Evolutionary conservation across 2,888 invertebrate genomes (phyloP).

Genomic region (Physocephala rufipes): DNA sequence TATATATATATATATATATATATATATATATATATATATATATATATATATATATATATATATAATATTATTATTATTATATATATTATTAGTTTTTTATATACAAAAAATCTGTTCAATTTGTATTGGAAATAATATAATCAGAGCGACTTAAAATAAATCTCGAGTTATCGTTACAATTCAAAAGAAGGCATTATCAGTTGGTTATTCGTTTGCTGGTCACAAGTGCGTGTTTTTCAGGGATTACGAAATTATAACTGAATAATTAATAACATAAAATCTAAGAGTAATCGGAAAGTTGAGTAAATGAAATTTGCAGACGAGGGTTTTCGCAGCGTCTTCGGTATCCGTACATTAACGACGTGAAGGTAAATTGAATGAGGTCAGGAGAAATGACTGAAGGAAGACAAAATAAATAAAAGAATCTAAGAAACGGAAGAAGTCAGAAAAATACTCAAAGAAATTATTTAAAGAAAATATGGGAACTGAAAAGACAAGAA

Average conservation of each 20-base stretch:
- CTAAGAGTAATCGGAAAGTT: neutral
- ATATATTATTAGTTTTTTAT: constrained; percentile 46
- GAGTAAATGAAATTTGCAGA: too few relatives aligned
- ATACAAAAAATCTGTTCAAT: constrained; percentile 54
- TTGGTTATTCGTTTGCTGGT: constrained; percentile 35
- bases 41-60: too few relatives aligned
- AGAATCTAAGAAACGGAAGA: too few relatives aligned
- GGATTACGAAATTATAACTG: constrained; percentile 5
- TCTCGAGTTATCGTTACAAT: constrained; percentile 35
- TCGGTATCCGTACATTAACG: too few relatives aligned
- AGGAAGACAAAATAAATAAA: too few relatives aligned
- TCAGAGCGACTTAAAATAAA: constrained; percentile 10
- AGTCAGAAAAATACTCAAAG: too few relatives aligned
- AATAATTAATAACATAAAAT: constrained; percentile 34
- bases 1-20: constrained; percentile 34
- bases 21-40: constrained; percentile 6
- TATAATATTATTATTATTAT: constrained; percentile 4
- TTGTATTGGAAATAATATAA: constrained; percentile 47
- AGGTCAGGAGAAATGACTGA: too few relatives aligned
- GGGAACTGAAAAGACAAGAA: too few relatives aligned
- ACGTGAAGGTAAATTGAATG: too few relatives aligned
- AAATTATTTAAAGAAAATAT: too few relatives aligned
- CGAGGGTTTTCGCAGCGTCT: too few relatives aligned
- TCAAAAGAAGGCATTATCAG: constrained; percentile 41
- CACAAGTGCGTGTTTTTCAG: constrained; percentile 24